Base-by-base conservation (phyloP, 1,140 invertebrate species). In the Panagrolaimus sp. region DNA sequence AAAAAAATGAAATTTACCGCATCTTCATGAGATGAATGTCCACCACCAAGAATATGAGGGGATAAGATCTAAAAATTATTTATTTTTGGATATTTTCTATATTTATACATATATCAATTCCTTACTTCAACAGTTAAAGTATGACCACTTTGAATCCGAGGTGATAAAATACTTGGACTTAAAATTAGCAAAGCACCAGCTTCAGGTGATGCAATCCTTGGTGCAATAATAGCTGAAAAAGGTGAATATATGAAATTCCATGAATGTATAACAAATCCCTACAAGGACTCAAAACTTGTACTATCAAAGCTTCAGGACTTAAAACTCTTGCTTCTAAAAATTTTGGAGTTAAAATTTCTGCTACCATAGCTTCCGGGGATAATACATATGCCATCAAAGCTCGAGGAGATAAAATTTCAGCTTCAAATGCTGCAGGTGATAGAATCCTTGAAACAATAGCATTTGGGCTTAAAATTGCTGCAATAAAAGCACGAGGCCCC, bases 401-500 rank as follows among this genome's bases (percentile, higher is more conserved):
- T 1, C 65, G 65, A 23, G 65, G 65, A 2, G 65, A 66, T 16
- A 66, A 43, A 13, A 66, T 46, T 68, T 70, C 69, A 16, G 67
- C 9, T 16, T 9, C 14, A 20, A 70, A 70, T 4, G 69, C 69
- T 5, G 31, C 44, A 9, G 69, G 69, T 7, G 68, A 69, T 9
- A 70, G 31, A 45, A 70, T 43, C 27, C 69, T 42, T 13, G 68
- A 67, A 43, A 69, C 25, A 25, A 70, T 20, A 20, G 69, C 69
- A 47, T 61, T 65, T 27, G 70, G 70, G 25, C 57, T 57, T 5
- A 72, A 61, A 42, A 72, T 65, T 42, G 70, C 46, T 14, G 70
- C 57, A 4, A 72, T 31, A 65, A 72, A 72, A 9, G 70, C 70
- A 14, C 67, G 68, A 9, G 70, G 70, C 1, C 69, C 71, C 0